Conservation (phyloP, 2,888 invertebrate genomes). For the Drosophila kokeensis region DNA sequence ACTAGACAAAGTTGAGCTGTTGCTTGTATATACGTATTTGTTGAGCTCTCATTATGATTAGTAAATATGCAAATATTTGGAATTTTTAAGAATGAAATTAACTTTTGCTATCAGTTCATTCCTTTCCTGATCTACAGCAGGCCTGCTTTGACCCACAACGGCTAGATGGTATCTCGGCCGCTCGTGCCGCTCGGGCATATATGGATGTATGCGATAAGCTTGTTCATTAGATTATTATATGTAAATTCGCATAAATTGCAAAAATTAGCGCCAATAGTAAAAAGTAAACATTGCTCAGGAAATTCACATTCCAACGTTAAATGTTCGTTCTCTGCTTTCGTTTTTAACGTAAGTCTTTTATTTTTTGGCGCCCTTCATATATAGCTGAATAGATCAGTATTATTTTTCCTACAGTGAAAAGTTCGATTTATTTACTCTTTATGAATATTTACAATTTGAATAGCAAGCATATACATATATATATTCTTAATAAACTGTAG, state of each 20-base stretch:
- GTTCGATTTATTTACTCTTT: background rate
- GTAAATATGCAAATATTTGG: conserved; percentile 31
- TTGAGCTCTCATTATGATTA: conserved; percentile 22
- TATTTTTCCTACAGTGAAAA: background rate
- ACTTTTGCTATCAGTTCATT: conserved; percentile 27
- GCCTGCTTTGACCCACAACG: conserved; percentile 36
- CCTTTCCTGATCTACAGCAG: conserved; percentile 11
- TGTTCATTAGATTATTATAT: conserved; percentile 11
- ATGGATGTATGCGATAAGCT: conserved; percentile 37
- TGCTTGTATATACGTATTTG: conserved; percentile 12
- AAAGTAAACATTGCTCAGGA: conserved; percentile 1
- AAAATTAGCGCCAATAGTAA: conserved; percentile 7
- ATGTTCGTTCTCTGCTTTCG: background rate
- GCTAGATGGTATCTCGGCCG: background rate
- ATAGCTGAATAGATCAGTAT: background rate
- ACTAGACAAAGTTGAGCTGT: conserved; percentile 10
- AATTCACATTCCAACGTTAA: conserved; percentile 7
- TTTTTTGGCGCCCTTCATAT: conserved; percentile 15
- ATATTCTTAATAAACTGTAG: background rate
- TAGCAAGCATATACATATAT: background rate
- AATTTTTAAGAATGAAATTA: conserved; percentile 45
- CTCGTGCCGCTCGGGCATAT: conserved; percentile 1
- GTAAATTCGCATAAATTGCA: conserved; percentile 14
- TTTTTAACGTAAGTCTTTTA: conserved; percentile 5
- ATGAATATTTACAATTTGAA: background rate